Evolutionary conservation across 2,888 invertebrate species (phyloP).

Genomic region (Antheraea assamensis): DNA sequence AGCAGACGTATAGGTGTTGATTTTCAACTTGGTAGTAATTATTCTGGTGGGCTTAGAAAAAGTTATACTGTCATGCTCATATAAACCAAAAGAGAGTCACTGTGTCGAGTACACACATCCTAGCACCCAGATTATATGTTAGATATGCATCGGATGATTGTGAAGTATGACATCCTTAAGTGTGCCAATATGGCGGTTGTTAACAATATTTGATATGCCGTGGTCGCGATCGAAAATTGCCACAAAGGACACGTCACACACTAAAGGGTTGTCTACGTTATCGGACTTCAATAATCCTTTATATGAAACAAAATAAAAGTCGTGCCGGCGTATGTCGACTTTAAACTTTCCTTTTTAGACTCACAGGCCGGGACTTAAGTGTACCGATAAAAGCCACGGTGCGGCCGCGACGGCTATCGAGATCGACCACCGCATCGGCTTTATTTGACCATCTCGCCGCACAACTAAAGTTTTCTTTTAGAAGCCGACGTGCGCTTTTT

Average conservation of each 20-base stretch:
- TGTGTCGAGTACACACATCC: no score
- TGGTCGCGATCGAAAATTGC: no score
- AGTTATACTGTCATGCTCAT: no score
- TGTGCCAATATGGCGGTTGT: no score
- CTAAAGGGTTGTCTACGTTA: not conserved
- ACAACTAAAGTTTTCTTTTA: slow-evolving; percentile 44
- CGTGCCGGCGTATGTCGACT: slow-evolving; percentile 28
- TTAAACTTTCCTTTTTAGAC: slow-evolving; percentile 46
- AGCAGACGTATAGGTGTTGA: no score
- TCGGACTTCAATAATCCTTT: slow-evolving; percentile 7
- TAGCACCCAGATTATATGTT: no score
- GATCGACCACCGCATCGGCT: slow-evolving; percentile 31
- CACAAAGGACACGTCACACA: not conserved
- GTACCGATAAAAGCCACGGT: slow-evolving; percentile 42
- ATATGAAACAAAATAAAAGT: slow-evolving; percentile 18
- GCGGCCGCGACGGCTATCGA: slow-evolving; percentile 40
- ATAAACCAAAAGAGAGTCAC: no score
- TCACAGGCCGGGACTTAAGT: slow-evolving; percentile 39
- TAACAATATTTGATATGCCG: no score
- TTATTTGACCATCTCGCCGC: slow-evolving; percentile 35
- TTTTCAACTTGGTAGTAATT: no score
- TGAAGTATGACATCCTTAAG: no score
- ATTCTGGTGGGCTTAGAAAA: no score
- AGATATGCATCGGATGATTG: no score
- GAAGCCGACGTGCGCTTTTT: slow-evolving; percentile 35